Conservation (phyloP, 2,797 vertebrate genomes). For the Sebastes elongatus region DNA sequence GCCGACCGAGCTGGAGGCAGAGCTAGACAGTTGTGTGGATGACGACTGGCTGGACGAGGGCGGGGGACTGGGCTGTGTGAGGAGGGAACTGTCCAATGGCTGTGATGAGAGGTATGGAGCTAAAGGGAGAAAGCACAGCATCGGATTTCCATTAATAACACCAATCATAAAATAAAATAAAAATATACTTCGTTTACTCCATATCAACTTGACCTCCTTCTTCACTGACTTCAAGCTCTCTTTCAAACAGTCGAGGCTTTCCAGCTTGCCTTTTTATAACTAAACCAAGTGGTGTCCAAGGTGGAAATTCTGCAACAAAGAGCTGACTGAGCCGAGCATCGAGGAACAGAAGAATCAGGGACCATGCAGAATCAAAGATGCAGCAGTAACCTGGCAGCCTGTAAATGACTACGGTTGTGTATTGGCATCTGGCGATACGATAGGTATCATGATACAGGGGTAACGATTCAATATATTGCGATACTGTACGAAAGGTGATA, state of each 20-base stretch:
- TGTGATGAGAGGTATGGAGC: slow-evolving; percentile 97
- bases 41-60: slow-evolving; percentile 83
- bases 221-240: slow-evolving; percentile 36
- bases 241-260: slow-evolving; percentile 42
- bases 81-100: slow-evolving; percentile 92
- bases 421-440: too few relatives aligned
- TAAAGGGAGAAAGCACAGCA: slow-evolving; percentile 64
- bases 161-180: slow-evolving; percentile 1
- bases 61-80: slow-evolving; percentile 89
- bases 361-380: neutral
- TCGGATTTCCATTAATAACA: slow-evolving; percentile 13
- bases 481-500: too few relatives aligned
- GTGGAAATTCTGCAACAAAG: slow-evolving; percentile 23
- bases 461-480: too few relatives aligned
- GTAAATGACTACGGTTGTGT: rapidly evolving
- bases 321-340: neutral
- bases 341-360: neutral
- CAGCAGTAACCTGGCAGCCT: neutral
- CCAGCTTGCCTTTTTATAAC: slow-evolving; percentile 24
- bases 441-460: too few relatives aligned
- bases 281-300: slow-evolving; percentile 7
- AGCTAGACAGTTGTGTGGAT: slow-evolving; percentile 81
- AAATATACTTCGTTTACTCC: slow-evolving; percentile 12
- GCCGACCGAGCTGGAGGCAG: slow-evolving; percentile 68
- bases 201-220: slow-evolving; percentile 18